Conservation (phyloP, 1,140 invertebrate species). For the Caenorhabditis brenneri region DNA sequence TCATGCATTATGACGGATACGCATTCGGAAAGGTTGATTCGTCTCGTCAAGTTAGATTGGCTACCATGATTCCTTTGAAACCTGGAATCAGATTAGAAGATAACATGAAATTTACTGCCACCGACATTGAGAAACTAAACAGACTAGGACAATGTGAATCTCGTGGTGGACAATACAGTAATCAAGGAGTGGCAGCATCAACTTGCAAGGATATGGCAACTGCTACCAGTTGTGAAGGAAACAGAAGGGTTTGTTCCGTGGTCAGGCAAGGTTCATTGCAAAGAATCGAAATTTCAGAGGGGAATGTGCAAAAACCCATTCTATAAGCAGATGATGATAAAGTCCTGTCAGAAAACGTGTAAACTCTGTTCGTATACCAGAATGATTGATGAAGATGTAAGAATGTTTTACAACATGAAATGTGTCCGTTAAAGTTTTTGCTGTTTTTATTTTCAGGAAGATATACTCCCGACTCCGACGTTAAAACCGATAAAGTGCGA, state of each 20-base stretch:
- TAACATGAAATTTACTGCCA: conserved; percentile 51
- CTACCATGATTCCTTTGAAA: conserved; percentile 53
- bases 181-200: not conserved
- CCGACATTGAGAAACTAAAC: conserved; percentile 55
- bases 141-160: conserved; percentile 49
- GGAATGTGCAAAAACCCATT: conserved; percentile 14
- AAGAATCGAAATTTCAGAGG: not conserved
- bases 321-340: conserved; percentile 32
- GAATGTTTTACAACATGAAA: too few species aligned
- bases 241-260: not conserved
- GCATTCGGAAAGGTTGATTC: conserved; percentile 50
- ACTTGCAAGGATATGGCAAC: conserved; percentile 14
- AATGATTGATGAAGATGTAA: conserved; percentile 13
- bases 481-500: not conserved
- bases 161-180: not conserved
- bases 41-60: not conserved
- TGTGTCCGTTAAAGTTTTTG: not conserved
- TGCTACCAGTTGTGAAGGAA: not conserved
- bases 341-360: conserved; percentile 32
- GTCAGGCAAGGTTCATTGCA: not conserved
- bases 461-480: not conserved
- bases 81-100: conserved; percentile 44
- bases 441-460: conserved; percentile 7
- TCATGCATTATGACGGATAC: conserved; percentile 62
- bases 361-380: not conserved